These are phyloP conservation scores for Chromobotia macracanthus DNA, from an alignment of 2,797 vertebrate genomes.

Conservation along the genomic window DNA sequence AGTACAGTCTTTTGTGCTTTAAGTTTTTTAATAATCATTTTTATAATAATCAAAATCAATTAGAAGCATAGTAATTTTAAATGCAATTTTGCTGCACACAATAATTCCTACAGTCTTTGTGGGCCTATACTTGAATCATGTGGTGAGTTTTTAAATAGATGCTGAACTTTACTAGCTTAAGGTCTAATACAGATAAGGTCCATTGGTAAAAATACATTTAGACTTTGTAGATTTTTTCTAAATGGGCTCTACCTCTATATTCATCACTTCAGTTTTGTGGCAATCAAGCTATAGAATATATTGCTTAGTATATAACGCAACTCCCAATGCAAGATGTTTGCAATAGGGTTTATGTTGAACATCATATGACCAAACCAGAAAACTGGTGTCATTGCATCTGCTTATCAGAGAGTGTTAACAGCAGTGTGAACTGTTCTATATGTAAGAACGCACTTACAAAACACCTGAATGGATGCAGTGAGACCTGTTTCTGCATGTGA, in stretches of 20 bases:
- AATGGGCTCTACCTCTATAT: not conserved
- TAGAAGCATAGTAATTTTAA: not conserved
- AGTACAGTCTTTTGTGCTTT: not conserved
- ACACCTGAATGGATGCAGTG: no score
- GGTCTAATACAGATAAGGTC: not conserved
- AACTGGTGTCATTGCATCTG: no score
- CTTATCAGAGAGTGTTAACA: no score
- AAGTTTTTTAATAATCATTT: not conserved
- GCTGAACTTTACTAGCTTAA: not conserved
- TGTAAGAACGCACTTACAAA: no score
- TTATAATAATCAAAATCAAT: not conserved
- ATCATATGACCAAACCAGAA: no score
- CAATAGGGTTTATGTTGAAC: not conserved
- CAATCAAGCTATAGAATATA: not conserved
- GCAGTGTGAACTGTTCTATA: no score
- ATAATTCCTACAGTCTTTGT: not conserved
- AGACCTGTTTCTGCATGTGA: no score
- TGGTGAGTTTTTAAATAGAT: not conserved
- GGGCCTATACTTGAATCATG: conserved; percentile 22
- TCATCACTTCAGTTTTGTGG: not conserved
- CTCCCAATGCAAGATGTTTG: conserved; percentile 5
- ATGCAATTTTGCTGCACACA: conserved; percentile 21
- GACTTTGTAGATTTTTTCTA: not conserved
- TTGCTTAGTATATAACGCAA: not conserved
- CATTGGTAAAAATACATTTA: not conserved